Percentiles rank a stretch among this genome's conserved stretches.
These are phyloP conservation scores for Neoarius graeffei DNA, from an alignment of 2,113 vertebrate species.

Conservation along the genomic window DNA sequence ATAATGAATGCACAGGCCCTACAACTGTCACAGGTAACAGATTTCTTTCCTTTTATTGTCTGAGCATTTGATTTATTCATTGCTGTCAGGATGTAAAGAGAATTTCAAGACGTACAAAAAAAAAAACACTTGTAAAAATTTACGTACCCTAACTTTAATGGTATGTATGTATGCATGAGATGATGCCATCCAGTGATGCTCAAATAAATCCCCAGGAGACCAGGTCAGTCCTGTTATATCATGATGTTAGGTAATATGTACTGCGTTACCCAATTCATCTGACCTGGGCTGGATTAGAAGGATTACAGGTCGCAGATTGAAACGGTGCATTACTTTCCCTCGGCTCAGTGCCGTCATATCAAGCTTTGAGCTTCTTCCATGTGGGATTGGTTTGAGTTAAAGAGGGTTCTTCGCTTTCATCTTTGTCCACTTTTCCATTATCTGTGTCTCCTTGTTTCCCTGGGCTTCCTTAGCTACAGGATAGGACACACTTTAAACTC, in stretches of 20 bases:
- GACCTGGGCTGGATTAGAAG: background rate
- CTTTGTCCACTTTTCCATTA: too few relatives aligned
- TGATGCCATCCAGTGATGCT: background rate
- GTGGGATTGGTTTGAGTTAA: background rate
- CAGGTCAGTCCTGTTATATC: conserved; percentile 62
- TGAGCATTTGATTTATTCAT: too few relatives aligned
- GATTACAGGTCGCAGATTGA: background rate
- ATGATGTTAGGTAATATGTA: conserved; percentile 2
- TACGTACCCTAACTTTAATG: too few relatives aligned
- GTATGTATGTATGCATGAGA: conserved; percentile 4
- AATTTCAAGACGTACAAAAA: too few relatives aligned
- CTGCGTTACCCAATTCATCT: background rate
- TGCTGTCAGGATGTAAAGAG: too few relatives aligned
- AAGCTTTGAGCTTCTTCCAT: background rate
- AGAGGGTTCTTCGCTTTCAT: background rate
- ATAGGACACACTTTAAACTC: background rate
- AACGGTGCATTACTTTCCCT: background rate
- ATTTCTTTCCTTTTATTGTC: too few relatives aligned
- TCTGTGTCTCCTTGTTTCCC: background rate
- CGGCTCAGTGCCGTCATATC: background rate
- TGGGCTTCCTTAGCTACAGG: background rate
- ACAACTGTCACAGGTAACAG: too few relatives aligned
- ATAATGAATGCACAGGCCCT: too few relatives aligned
- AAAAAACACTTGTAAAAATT: too few relatives aligned
- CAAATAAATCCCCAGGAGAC: conserved; percentile 51